phyloP scores from a whole-genome alignment of 2,113 vertebrate genomes.

The Heterotilapia buettikoferi region DNA sequence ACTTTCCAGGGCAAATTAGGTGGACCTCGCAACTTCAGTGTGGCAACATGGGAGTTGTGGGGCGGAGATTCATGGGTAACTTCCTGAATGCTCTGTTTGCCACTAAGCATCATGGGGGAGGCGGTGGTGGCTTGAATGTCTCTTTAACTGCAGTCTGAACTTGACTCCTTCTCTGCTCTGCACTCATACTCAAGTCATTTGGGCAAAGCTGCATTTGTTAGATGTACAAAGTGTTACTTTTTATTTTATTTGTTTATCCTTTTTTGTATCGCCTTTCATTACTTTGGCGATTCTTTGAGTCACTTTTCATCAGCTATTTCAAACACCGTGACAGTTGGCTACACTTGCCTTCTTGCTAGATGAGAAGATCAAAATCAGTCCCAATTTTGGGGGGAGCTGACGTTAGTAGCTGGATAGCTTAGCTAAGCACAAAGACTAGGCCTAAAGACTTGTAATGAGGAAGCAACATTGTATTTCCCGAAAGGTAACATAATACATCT shows the following conservation, averaged over 20 bases:
- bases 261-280: background rate
- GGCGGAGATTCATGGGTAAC: conserved; percentile 79
- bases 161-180: conserved; percentile 35
- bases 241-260: background rate
- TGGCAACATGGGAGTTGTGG: conserved; percentile 77
- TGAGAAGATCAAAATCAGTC: background rate
- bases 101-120: conserved; percentile 22
- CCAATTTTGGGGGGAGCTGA: background rate
- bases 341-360: background rate
- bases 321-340: background rate
- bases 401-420: background rate
- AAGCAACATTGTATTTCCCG: background rate
- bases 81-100: conserved; percentile 67
- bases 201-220: background rate
- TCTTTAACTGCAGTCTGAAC: conserved; percentile 37
- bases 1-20: conserved; percentile 72
- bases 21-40: conserved; percentile 72
- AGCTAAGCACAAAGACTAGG: background rate
- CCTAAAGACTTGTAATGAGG: background rate
- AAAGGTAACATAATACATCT: background rate
- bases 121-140: conserved; percentile 12
- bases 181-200: background rate
- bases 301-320: background rate
- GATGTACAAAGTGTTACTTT: background rate
- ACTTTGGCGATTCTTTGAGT: background rate